Evolutionary conservation across 2,797 vertebrate species (phyloP).

Genomic region (Anolis apletophallus): DNA sequence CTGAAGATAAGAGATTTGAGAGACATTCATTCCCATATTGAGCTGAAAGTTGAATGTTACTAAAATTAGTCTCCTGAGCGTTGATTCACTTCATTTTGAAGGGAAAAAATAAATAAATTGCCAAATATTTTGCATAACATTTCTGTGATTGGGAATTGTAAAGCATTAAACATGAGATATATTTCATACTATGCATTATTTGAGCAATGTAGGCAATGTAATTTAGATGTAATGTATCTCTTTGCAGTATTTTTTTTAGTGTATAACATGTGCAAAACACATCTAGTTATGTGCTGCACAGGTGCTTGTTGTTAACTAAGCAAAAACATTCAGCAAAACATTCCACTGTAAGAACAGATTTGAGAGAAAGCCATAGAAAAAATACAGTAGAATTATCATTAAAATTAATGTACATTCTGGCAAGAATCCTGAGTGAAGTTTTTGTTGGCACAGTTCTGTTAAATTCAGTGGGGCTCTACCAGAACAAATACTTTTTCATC

Average conservation of each 20-base stretch:
- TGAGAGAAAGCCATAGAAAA: slow-evolving; percentile 3
- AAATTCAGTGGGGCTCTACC: neutral
- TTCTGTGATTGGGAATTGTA: neutral
- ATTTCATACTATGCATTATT: neutral
- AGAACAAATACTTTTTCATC: slow-evolving; percentile 11
- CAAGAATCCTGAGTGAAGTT: slow-evolving; percentile 3
- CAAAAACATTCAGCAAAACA: neutral
- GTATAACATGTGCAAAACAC: neutral
- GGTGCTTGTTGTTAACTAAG: neutral
- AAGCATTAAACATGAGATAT: neutral
- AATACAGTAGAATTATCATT: neutral
- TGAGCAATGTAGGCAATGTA: no score
- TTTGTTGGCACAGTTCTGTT: slow-evolving; percentile 13
- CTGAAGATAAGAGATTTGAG: neutral
- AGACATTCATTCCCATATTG: neutral
- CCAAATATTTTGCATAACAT: neutral
- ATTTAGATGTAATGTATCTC: neutral
- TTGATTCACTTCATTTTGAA: neutral
- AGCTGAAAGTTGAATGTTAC: neutral
- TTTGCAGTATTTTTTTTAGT: neutral
- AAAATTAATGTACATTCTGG: slow-evolving; percentile 22
- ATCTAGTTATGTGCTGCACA: neutral
- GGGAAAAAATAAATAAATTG: no score
- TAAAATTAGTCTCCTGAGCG: neutral
- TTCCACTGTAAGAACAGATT: neutral